phyloP scores from a whole-genome alignment of 2,888 invertebrate species.

The Melikaiella ostensackeni region DNA sequence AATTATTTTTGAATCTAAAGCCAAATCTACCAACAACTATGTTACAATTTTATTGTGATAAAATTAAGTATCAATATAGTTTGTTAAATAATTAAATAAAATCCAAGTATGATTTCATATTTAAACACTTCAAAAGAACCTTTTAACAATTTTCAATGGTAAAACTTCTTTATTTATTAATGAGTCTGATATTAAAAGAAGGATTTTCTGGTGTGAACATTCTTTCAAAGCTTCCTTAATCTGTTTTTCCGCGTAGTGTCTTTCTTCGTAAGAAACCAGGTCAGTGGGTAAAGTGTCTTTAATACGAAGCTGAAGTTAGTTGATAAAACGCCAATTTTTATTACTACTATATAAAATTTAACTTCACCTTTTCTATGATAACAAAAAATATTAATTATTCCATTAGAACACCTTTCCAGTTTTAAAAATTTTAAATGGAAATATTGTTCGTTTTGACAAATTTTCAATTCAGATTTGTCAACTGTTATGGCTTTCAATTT shows the following conservation, averaged over 20 bases:
- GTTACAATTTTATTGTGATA: too few relatives aligned
- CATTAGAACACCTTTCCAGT: too few relatives aligned
- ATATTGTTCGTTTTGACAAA: too few relatives aligned
- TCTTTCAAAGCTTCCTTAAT: slow-evolving; percentile 25
- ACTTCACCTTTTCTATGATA: too few relatives aligned
- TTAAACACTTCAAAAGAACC: neutral
- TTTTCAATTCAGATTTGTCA: too few relatives aligned
- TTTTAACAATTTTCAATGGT: neutral
- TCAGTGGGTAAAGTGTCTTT: slow-evolving; percentile 27
- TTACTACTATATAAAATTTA: neutral
- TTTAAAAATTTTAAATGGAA: too few relatives aligned
- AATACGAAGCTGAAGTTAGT: slow-evolving; percentile 11
- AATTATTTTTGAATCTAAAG: too few relatives aligned
- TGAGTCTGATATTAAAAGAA: neutral
- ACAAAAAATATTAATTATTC: too few relatives aligned
- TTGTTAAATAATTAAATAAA: neutral
- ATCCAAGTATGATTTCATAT: neutral
- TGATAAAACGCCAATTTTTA: slow-evolving; percentile 14
- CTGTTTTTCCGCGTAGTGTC: slow-evolving; percentile 33
- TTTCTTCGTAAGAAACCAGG: slow-evolving; percentile 31
- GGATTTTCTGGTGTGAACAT: slow-evolving; percentile 6
- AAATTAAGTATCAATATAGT: too few relatives aligned
- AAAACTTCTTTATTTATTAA: neutral
- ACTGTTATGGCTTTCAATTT: too few relatives aligned
- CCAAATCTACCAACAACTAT: too few relatives aligned